Percentiles rank a stretch among this genome's conserved stretches.
phyloP scores from a whole-genome alignment of 2,113 vertebrate species.

The Mystacornis crossleyi region DNA sequence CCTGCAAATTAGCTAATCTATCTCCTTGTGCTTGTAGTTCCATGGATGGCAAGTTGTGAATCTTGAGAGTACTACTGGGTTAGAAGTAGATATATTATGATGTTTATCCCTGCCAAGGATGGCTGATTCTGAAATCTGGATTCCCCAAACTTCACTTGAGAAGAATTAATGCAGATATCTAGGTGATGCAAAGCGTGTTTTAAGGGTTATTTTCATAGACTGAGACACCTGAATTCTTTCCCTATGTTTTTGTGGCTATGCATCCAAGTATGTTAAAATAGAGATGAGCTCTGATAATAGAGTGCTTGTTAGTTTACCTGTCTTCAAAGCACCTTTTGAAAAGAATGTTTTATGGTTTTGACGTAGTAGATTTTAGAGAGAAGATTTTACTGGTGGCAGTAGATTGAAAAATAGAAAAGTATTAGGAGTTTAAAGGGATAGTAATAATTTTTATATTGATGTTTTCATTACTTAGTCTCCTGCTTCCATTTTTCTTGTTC shows the following conservation, averaged over 20 bases:
- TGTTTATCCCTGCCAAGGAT: not conserved
- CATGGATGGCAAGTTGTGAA: not conserved
- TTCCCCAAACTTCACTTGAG: not conserved
- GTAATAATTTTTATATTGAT: not conserved
- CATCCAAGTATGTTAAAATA: not conserved
- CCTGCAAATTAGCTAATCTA: not conserved
- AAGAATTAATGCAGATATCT: not conserved
- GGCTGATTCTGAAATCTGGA: not conserved
- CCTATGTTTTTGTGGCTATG: not conserved
- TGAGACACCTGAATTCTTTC: not conserved
- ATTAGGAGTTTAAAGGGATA: not conserved
- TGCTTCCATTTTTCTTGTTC: not conserved
- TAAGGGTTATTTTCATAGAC: not conserved
- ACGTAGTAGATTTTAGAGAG: not conserved
- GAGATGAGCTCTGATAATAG: not conserved
- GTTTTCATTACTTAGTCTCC: not conserved
- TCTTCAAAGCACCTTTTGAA: not conserved
- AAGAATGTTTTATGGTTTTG: not conserved
- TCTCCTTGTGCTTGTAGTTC: not conserved
- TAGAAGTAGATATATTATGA: not conserved
- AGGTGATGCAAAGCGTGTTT: not conserved
- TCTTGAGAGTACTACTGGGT: not conserved
- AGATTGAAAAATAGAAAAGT: not conserved
- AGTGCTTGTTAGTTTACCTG: not conserved
- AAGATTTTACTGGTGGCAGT: not conserved